These are phyloP conservation scores for Pyrrhosoma nymphula DNA, from an alignment of 2,888 invertebrate species.

Conservation along the genomic window DNA sequence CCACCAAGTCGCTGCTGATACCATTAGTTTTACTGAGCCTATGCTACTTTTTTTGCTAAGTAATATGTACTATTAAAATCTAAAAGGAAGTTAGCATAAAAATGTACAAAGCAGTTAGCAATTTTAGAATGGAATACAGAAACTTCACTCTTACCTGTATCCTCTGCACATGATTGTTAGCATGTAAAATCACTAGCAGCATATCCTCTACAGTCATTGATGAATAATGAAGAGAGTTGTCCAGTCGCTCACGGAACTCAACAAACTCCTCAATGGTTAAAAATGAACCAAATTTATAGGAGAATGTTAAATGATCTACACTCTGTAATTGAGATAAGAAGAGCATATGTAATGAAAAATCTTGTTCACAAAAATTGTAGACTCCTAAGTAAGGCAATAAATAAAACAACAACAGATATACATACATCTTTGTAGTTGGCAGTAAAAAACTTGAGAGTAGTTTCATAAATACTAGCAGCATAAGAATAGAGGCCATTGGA, in stretches of 20 bases:
- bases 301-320: constrained; percentile 93
- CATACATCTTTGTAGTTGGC: constrained; percentile 93
- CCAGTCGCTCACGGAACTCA: constrained; percentile 89
- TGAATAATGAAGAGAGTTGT: constrained; percentile 89
- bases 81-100: too few relatives aligned
- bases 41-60: too few relatives aligned
- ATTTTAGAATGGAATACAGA: not conserved
- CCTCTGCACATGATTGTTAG: constrained; percentile 75
- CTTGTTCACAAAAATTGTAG: not conserved
- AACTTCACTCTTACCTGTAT: constrained; percentile 71
- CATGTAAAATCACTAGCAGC: constrained; percentile 84
- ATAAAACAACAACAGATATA: constrained; percentile 71
- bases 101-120: too few relatives aligned
- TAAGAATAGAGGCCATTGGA: constrained; percentile 86
- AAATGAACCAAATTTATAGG: constrained; percentile 97
- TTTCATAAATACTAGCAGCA: constrained; percentile 85
- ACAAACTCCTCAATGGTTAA: constrained; percentile 94
- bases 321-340: constrained; percentile 81
- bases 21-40: too few relatives aligned
- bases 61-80: too few relatives aligned
- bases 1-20: too few relatives aligned
- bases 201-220: constrained; percentile 84
- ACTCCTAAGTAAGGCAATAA: not conserved
- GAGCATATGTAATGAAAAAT: constrained; percentile 7
- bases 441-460: constrained; percentile 91